Base-by-base conservation (phyloP, 1,140 invertebrate genomes). In the Oryctes rhinoceros region DNA sequence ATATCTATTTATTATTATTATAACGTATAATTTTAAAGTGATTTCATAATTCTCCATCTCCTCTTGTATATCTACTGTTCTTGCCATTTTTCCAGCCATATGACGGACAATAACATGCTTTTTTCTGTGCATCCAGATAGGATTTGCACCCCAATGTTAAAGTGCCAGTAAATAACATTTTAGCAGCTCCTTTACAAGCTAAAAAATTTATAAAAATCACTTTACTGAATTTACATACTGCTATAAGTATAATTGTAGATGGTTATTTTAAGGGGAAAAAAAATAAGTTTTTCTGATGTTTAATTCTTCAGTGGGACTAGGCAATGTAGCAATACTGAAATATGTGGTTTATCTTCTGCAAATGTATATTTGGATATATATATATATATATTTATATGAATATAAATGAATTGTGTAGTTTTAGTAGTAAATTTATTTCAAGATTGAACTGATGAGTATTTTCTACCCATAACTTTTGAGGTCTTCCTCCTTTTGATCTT, bases 111-210 rank as follows among this genome's bases (percentile, higher is more conserved):
- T 92, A 94, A 83, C 95, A 96, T 0, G 95, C 94, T 82, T 93
- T 88, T 82, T 91, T 90, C 86, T 97, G 96, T 0, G 95, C 93
- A 87, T 96, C 93, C 71, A 95, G 89, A 86, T 92, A 97, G 30
- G 94, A 93, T 85, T 95, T 94, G 83, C 95, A 97, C 1, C 95
- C 96, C 1, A 96, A 87, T 6, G 94, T 93, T 76, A 94, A 88
- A 7, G 95, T 96, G 37, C 94, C 94, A 0, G 94, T 94, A 83
- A 93, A 96, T 0, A 96, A 87, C 87, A 96, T 88, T 89, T 96
- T 96, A 0, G 95, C 94, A 62, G 94, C 94, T 10, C 90, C 92
- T 88, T 96, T 96, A 84, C 96, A 97, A 53, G 92, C 93, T 92
- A 86, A 78, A 90, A 88, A 76, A 81, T 84, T 20, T 1, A 47